Evolutionary conservation across 2,888 invertebrate genomes (phyloP).

Genomic region (Deilephila porcellus): DNA sequence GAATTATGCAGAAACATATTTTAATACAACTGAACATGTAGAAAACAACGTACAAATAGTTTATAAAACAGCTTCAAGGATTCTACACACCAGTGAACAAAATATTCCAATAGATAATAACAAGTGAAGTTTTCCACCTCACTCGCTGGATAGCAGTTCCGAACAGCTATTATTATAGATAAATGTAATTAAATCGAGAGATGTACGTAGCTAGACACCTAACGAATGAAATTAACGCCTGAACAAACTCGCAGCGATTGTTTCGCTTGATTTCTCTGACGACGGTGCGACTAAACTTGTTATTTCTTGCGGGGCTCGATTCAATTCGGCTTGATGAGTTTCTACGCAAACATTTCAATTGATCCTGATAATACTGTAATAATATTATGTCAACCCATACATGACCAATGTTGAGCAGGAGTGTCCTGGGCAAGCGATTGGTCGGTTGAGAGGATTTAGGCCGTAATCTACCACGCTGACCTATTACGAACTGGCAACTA

Average conservation of each 20-base stretch:
- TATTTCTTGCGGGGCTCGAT: constrained; percentile 14
- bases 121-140: neutral
- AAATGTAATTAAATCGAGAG: constrained; percentile 16
- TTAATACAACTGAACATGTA: neutral
- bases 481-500: too few relatives aligned
- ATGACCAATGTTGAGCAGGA: too few relatives aligned
- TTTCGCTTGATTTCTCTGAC: constrained; percentile 36
- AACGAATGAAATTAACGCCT: constrained; percentile 36
- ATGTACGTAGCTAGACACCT: constrained; percentile 30
- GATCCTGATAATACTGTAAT: too few relatives aligned
- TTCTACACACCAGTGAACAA: neutral
- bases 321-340: neutral
- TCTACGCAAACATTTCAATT: neutral
- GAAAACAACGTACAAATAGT: neutral
- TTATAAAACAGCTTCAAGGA: neutral
- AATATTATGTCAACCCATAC: too few relatives aligned
- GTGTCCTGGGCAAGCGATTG: too few relatives aligned
- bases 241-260: constrained; percentile 37
- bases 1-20: neutral
- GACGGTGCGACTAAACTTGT: constrained; percentile 23
- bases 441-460: too few relatives aligned
- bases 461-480: too few relatives aligned
- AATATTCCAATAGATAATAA: neutral
- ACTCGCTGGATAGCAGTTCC: neutral
- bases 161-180: neutral